phyloP scores from a whole-genome alignment of 2,797 vertebrate species.

The Cephalopachus bancanus region DNA sequence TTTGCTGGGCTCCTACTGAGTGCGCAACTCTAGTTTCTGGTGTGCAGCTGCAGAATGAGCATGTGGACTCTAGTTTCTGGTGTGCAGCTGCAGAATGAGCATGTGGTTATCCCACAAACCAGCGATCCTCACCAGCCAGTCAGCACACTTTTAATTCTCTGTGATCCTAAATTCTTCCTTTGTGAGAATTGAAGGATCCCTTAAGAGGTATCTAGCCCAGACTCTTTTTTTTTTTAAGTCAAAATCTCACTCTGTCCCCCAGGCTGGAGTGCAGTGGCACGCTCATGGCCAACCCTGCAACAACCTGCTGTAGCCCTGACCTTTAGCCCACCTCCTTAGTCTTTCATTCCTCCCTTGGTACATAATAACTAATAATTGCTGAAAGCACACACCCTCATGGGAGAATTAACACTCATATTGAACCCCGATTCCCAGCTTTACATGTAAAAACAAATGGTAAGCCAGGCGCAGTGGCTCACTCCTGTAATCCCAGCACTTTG shows the following conservation, averaged over 20 bases:
- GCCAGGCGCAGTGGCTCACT: no score
- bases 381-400: accelerated
- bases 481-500: no score
- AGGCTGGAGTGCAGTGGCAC: no score
- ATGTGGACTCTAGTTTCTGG: accelerated
- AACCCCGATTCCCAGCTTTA: neutral
- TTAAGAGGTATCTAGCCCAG: neutral
- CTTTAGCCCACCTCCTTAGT: neutral
- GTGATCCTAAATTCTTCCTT: neutral
- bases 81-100: no score
- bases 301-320: neutral
- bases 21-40: no score
- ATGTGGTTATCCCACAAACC: no score
- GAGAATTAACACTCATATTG: neutral
- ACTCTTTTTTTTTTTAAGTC: no score
- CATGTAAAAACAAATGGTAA: neutral
- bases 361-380: neutral
- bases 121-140: accelerated
- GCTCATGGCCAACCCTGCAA: no score
- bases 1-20: neutral
- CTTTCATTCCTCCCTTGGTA: neutral
- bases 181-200: neutral
- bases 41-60: no score
- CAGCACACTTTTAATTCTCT: neutral
- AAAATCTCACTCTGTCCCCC: no score